phyloP scores from a whole-genome alignment of 2,113 vertebrate species.

The Lepus americanus region DNA sequence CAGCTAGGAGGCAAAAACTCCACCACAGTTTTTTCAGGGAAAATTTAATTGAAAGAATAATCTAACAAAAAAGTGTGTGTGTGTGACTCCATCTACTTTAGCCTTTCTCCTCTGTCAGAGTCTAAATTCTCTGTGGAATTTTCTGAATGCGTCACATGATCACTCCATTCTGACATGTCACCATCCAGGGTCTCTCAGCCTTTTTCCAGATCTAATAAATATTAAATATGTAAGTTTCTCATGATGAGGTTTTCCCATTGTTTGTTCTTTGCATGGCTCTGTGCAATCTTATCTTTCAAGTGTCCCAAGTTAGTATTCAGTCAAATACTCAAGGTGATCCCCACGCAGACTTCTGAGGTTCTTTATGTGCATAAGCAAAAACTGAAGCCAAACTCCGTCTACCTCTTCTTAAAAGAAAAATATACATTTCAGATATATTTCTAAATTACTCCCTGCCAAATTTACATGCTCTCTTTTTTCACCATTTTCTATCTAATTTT shows the following conservation, averaged over 20 bases:
- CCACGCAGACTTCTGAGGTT: neutral
- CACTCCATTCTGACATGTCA: neutral
- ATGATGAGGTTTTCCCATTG: neutral
- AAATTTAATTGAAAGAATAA: neutral
- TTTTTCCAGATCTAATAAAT: neutral
- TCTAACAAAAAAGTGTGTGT: neutral
- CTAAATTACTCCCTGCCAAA: neutral
- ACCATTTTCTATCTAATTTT: neutral
- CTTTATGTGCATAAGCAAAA: neutral
- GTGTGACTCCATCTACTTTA: neutral
- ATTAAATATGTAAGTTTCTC: neutral
- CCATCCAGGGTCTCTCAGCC: neutral
- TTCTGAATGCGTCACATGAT: neutral
- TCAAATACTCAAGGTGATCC: conserved; percentile 19
- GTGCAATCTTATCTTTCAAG: neutral
- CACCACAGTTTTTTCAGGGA: neutral
- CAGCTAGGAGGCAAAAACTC: neutral
- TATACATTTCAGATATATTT: neutral
- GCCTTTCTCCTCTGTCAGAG: neutral
- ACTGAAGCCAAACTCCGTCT: neutral
- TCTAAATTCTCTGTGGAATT: neutral
- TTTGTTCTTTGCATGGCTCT: neutral
- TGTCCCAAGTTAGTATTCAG: neutral
- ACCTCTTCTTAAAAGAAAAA: neutral
- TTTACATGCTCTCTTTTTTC: neutral